Conservation (phyloP, 35 echinoderm and acorn worm genomes). For the Lytechinus variegatus region DNA sequence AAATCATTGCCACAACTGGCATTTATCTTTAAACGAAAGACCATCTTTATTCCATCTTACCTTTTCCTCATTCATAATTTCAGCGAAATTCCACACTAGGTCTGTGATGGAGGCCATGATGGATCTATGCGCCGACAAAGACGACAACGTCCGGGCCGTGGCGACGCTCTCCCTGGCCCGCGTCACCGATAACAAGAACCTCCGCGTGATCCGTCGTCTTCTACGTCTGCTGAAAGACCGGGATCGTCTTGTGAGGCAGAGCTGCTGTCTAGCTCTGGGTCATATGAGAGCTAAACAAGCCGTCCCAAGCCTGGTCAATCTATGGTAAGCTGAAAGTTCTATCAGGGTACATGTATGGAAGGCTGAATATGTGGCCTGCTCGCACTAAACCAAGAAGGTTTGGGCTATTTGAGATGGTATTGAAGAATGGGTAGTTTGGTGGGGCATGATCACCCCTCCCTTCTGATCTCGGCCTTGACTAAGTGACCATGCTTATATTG, state of each 20-base stretch:
- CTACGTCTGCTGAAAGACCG: constrained; percentile 80
- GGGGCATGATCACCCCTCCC: too few species aligned
- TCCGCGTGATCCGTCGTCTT: constrained; percentile 62
- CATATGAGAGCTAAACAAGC: constrained; percentile 89
- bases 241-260: constrained; percentile 88
- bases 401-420: too few species aligned
- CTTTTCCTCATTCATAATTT: background rate
- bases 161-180: constrained; percentile 93
- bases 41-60: too few species aligned
- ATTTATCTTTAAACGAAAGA: too few species aligned
- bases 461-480: too few species aligned
- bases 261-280: constrained; percentile 93
- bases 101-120: constrained; percentile 89
- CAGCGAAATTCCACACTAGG: constrained; percentile 90
- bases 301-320: constrained; percentile 76
- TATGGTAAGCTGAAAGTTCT: constrained; percentile 75
- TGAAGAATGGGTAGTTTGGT: too few species aligned
- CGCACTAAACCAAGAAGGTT: too few species aligned
- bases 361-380: too few species aligned
- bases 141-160: constrained; percentile 88
- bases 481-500: too few species aligned
- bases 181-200: constrained; percentile 57
- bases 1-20: too few species aligned
- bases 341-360: too few species aligned
- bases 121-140: constrained; percentile 83